phyloP scores from a whole-genome alignment of 2,113 vertebrate species.

The Micronisus gabar region DNA sequence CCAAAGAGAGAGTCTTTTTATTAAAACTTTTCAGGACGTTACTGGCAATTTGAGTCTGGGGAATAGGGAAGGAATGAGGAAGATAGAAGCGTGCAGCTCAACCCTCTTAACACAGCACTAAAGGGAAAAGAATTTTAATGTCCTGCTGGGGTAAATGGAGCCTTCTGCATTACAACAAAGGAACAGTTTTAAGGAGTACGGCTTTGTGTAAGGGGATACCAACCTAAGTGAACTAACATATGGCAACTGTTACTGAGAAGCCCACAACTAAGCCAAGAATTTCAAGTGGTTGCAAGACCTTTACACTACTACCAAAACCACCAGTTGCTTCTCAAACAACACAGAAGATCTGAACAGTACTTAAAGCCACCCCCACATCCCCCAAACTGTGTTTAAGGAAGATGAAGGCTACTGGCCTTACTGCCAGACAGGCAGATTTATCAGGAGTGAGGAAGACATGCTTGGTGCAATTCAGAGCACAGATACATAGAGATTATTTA shows the following conservation, averaged over 20 bases:
- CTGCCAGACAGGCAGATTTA: not conserved
- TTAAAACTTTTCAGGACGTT: not conserved
- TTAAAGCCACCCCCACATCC: not conserved
- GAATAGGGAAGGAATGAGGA: not conserved
- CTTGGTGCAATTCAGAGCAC: not conserved
- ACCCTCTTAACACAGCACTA: not conserved
- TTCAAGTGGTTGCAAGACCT: constrained; percentile 12
- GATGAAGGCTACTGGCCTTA: not conserved
- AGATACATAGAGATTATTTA: not conserved
- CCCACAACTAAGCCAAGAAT: constrained; percentile 19
- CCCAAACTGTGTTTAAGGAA: not conserved
- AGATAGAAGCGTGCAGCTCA: not conserved
- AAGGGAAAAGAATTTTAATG: not conserved
- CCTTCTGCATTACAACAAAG: not conserved
- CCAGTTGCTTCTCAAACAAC: not conserved
- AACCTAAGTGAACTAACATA: constrained; percentile 3
- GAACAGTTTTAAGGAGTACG: not conserved
- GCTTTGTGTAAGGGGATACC: constrained; percentile 9
- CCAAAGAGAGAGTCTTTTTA: not conserved
- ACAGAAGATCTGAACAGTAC: not conserved
- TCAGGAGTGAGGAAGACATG: not conserved
- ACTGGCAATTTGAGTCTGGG: not conserved
- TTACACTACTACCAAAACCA: not conserved
- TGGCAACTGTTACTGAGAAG: constrained; percentile 2
- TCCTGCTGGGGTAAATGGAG: not conserved